A percentile compares a stretch with the other conserved stretches of the same genome.
Conservation (phyloP, 2,888 invertebrate genomes). For the Eupithecia pulchellata region DNA sequence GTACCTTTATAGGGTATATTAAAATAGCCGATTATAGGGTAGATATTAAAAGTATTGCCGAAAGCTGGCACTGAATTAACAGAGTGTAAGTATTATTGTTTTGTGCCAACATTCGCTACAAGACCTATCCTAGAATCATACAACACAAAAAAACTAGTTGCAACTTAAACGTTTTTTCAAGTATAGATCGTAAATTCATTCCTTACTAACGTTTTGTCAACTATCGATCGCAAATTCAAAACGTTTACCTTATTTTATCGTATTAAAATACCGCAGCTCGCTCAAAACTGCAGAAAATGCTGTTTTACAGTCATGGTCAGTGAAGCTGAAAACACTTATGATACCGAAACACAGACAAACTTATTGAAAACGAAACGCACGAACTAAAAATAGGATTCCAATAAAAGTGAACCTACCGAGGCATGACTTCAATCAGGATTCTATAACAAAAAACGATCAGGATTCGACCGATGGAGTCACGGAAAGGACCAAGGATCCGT, state of each 20-base stretch:
- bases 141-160: not conserved
- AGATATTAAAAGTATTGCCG: not conserved
- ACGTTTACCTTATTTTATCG: not conserved
- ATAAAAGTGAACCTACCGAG: conserved; percentile 20
- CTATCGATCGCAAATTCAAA: not conserved
- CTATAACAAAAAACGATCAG: conserved; percentile 2
- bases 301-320: not conserved
- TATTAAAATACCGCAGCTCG: not conserved
- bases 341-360: not conserved
- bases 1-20: no score
- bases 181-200: not conserved
- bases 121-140: not conserved
- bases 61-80: not conserved
- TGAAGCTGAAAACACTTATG: not conserved
- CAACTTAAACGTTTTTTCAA: not conserved
- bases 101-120: not conserved
- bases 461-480: conserved; percentile 18
- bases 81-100: not conserved
- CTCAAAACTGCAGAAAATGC: not conserved
- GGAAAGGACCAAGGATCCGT: conserved; percentile 29
- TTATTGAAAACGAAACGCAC: conserved; percentile 12
- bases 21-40: no score
- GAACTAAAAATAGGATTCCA: conserved; percentile 14
- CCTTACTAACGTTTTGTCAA: not conserved
- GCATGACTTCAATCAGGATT: conserved; percentile 14